A percentile compares a stretch with the other conserved stretches of the same genome.
phyloP scores from a whole-genome alignment of 2,797 vertebrate species.

The Melanotaenia nigrans region DNA sequence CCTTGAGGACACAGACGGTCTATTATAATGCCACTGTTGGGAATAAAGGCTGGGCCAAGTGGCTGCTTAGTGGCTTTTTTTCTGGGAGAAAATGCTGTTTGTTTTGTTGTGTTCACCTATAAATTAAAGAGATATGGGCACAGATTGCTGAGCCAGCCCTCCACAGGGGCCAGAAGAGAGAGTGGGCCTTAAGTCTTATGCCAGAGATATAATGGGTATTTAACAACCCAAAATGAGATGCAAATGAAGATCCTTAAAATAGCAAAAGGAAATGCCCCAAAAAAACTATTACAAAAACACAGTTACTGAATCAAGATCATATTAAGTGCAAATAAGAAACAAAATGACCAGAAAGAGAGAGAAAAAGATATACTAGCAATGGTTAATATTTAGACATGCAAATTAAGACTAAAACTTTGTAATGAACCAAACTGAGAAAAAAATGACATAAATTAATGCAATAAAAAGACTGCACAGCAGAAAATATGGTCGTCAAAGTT shows the following conservation, averaged over 20 bases:
- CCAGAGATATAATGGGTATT: slow-evolving; percentile 2
- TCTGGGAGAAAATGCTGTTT: slow-evolving; percentile 20
- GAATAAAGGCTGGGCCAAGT: slow-evolving; percentile 56
- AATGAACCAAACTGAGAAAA: background rate
- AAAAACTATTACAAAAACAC: background rate
- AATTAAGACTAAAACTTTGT: background rate
- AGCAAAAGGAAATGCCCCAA: background rate
- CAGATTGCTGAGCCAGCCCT: slow-evolving; percentile 1
- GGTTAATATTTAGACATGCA: too few relatives aligned
- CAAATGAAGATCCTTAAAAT: slow-evolving; percentile 10
- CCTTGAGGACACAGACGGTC: slow-evolving; percentile 69
- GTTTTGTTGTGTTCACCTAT: slow-evolving; percentile 36
- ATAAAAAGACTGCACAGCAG: too few relatives aligned
- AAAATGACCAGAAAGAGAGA: background rate
- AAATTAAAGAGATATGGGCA: slow-evolving; percentile 12
- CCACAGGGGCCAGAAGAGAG: background rate
- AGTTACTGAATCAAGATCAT: background rate
- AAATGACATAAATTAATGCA: background rate
- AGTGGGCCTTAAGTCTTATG: background rate
- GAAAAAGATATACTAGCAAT: too few relatives aligned
- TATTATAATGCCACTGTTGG: slow-evolving; percentile 62
- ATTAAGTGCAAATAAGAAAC: background rate
- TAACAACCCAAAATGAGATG: slow-evolving; percentile 11
- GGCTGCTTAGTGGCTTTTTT: slow-evolving; percentile 37
- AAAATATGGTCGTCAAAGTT: background rate